A percentile compares a stretch with the other conserved stretches of the same genome.
Evolutionary conservation across 2,113 vertebrate species (phyloP).

Genomic region (Gopherus evgoodei): DNA sequence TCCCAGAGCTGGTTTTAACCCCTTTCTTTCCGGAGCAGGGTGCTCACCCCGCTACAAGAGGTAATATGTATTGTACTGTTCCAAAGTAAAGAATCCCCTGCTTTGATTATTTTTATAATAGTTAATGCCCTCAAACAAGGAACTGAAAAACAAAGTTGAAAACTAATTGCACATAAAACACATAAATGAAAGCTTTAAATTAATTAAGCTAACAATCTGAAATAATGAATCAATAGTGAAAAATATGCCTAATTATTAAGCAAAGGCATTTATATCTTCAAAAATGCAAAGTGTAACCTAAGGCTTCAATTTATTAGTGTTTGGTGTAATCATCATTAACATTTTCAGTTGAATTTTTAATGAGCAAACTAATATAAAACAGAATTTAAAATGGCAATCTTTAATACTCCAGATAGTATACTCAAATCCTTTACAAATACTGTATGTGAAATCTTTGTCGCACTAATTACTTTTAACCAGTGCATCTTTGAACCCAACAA

Average conservation of each 20-base stretch:
- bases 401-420: slow-evolving; percentile 26
- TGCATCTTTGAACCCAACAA: neutral
- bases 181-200: slow-evolving; percentile 71
- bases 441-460: rapidly evolving
- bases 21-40: too few relatives aligned
- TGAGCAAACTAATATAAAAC: slow-evolving; percentile 66
- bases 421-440: neutral
- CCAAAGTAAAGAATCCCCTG: neutral
- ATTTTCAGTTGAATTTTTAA: slow-evolving; percentile 76
- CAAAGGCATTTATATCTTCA: slow-evolving; percentile 76
- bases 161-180: slow-evolving; percentile 72
- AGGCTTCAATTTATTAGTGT: slow-evolving; percentile 79
- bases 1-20: too few relatives aligned
- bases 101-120: slow-evolving; percentile 24
- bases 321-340: slow-evolving; percentile 82
- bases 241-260: slow-evolving; percentile 80
- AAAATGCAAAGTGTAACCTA: slow-evolving; percentile 73
- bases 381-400: slow-evolving; percentile 34
- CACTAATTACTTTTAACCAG: neutral
- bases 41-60: too few relatives aligned
- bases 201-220: slow-evolving; percentile 76
- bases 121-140: slow-evolving; percentile 29
- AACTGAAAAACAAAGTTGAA: slow-evolving; percentile 47
- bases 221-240: slow-evolving; percentile 73
- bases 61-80: neutral